A percentile compares a stretch with the other conserved stretches of the same genome.
These are phyloP conservation scores for Acanthosepion pharaonis DNA, from an alignment of 2,888 invertebrate species.

Conservation along the genomic window DNA sequence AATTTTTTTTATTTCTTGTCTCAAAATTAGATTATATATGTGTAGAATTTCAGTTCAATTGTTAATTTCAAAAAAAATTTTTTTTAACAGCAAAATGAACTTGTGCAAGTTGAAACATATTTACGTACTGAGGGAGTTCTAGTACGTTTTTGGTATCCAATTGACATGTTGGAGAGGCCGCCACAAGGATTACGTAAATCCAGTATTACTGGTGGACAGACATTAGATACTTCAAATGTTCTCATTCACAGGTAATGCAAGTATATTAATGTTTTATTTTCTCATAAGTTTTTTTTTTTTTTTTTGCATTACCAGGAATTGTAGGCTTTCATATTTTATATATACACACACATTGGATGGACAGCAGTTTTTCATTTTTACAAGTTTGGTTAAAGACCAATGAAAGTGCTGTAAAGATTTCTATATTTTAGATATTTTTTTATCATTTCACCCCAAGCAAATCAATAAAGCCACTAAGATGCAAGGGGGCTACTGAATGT, in stretches of 20 bases:
- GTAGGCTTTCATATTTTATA: not conserved
- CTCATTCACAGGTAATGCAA: constrained; percentile 69
- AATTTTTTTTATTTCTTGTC: not conserved
- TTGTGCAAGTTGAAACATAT: constrained; percentile 75
- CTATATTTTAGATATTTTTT: no score
- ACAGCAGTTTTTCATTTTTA: no score
- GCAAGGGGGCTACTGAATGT: no score
- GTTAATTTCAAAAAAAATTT: no score
- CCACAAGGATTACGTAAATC: constrained; percentile 70
- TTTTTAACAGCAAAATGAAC: constrained; percentile 67
- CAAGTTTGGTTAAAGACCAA: no score
- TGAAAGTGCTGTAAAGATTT: no score
- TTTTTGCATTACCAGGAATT: no score
- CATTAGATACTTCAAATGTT: constrained; percentile 70
- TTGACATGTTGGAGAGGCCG: constrained; percentile 73
- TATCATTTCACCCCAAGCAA: no score
- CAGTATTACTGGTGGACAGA: constrained; percentile 70
- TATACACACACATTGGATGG: no score
- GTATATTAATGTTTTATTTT: not conserved
- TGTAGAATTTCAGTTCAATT: not conserved
- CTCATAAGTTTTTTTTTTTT: not conserved
- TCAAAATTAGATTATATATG: no score
- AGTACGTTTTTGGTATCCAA: constrained; percentile 75
- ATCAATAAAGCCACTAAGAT: no score
- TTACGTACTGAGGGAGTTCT: constrained; percentile 74